Conservation (phyloP, 1,140 invertebrate genomes). For the Eriosoma lanigerum region DNA sequence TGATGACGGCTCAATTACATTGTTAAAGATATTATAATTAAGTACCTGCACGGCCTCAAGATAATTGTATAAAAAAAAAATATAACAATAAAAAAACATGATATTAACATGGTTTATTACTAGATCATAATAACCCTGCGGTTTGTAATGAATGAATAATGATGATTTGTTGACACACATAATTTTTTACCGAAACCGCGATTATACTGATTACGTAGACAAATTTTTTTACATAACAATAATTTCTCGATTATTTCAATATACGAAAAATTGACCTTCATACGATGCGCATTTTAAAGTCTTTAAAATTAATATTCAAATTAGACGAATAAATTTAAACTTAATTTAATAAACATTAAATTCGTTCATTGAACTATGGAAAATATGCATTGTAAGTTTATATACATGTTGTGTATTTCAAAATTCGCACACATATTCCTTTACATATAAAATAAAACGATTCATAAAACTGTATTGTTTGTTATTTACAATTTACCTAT, state of each 20-base stretch:
- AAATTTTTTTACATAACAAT: not conserved
- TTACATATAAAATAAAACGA: too few relatives aligned
- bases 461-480: too few relatives aligned
- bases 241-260: conserved; percentile 12
- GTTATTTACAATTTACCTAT: too few relatives aligned
- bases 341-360: not conserved
- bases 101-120: not conserved
- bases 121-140: not conserved
- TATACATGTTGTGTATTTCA: too few relatives aligned
- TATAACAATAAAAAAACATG: not conserved
- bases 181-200: not conserved
- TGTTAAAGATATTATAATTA: conserved; percentile 1
- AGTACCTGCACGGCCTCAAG: conserved; percentile 20
- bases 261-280: conserved; percentile 17
- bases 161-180: conserved; percentile 7
- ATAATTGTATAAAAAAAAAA: not conserved
- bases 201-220: not conserved
- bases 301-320: not conserved
- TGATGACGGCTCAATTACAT: conserved; percentile 12
- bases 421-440: too few relatives aligned
- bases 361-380: conserved; percentile 11
- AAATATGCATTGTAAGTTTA: not conserved
- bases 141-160: conserved; percentile 10
- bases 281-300: not conserved
- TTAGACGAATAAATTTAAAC: not conserved